Conservation (phyloP, 2,888 invertebrate genomes). For the Germaria angustata region DNA sequence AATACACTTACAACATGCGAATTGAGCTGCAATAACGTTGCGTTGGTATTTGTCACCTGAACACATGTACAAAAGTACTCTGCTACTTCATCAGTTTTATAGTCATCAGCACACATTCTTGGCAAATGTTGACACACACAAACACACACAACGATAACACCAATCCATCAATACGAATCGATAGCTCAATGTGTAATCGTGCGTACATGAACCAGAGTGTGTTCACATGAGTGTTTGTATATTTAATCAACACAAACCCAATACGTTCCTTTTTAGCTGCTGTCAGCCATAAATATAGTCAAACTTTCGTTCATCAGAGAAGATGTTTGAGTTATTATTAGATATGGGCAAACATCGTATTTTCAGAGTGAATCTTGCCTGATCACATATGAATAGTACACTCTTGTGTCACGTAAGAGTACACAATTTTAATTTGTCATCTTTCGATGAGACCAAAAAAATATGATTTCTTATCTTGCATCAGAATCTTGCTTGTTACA, state of each 20-base stretch:
- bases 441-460: too few species aligned
- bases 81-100: neutral
- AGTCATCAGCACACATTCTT: constrained; percentile 9
- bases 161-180: neutral
- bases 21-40: constrained; percentile 32
- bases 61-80: neutral
- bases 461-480: too few species aligned
- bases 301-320: neutral
- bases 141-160: neutral
- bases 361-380: neutral
- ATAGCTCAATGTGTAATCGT: constrained; percentile 48
- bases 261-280: neutral
- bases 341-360: neutral
- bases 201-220: neutral
- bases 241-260: neutral
- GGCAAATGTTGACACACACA: constrained; percentile 5
- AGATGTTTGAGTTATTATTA: neutral
- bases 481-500: too few species aligned
- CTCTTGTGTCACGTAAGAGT: too few species aligned
- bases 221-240: neutral
- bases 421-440: too few species aligned
- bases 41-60: constrained; percentile 64
- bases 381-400: too few species aligned
- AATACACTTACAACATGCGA: constrained; percentile 10
- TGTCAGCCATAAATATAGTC: constrained; percentile 1